These are phyloP conservation scores for Rhinopithecus roxellana DNA, from an alignment of 2,113 vertebrate genomes.

Conservation along the genomic window DNA sequence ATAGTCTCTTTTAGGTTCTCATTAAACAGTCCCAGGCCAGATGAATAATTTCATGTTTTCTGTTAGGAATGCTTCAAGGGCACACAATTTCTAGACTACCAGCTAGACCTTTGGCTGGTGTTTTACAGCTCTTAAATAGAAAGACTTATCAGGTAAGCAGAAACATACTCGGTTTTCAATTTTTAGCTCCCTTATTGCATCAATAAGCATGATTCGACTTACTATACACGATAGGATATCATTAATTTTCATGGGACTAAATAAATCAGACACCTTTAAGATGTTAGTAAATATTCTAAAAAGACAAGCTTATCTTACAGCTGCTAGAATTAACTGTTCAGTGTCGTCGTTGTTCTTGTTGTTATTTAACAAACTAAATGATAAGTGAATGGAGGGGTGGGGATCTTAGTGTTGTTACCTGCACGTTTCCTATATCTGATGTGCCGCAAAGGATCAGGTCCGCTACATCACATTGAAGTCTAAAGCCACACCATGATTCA, in stretches of 20 bases:
- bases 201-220: conserved; percentile 22
- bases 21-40: not conserved
- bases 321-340: conserved; percentile 18
- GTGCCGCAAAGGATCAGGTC: conserved; percentile 65
- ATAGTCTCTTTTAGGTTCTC: not conserved
- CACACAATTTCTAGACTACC: not conserved
- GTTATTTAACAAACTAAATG: conserved; percentile 37
- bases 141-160: not conserved
- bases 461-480: conserved; percentile 68
- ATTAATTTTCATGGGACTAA: conserved; percentile 30
- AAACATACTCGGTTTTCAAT: not conserved
- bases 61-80: not conserved
- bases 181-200: conserved; percentile 7
- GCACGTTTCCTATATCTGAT: conserved; percentile 65
- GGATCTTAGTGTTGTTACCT: conserved; percentile 65
- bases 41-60: not conserved
- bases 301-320: conserved; percentile 43
- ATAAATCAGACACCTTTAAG: conserved; percentile 31
- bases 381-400: conserved; percentile 56
- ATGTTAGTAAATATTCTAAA: conserved; percentile 30
- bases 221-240: not conserved
- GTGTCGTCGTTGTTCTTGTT: not conserved
- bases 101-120: not conserved
- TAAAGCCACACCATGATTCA: conserved; percentile 74
- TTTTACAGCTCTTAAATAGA: not conserved